Evolutionary conservation across 64 coral and sea anemone genomes (phyloP), one percentile per base, ranked within the genome.

Genomic region (Montipora efflorescens): DNA sequence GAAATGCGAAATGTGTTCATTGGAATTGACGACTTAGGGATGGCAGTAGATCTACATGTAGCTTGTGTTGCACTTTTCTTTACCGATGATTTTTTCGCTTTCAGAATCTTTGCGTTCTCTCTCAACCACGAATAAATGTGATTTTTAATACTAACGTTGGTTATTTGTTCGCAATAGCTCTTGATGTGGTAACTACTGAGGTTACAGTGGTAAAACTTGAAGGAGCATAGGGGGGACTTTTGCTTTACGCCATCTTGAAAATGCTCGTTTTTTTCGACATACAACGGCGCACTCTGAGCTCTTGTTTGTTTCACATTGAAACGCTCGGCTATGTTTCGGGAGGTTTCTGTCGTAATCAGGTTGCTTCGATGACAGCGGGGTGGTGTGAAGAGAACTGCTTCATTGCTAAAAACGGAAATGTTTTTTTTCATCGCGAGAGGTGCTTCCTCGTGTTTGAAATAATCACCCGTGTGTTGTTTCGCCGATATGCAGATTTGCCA

Each of bases 151-250:
- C 14, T 47, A 21, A 44, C 59, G 74, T 92, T 48, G 18, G 90
- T 92, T 10, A 92, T 82, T 62, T 85, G 81, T 61, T 92, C 55
- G 20, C 90, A 66, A 36, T 92, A 92, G 74, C 59, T 84, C 21
- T 66, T 78, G 36, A 92, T 92, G 45, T 84, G 75, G 55, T 77
- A 59, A 0, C 25, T 23, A 47, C 71, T 48, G 59, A 75, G 20
- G 9, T 53, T 76, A 5, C 59, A 85, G 20, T 85, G 80, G 74
- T 66, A 47, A 57, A 92, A 92, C 44, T 84, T 64, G 22, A 85
- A 83, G 0, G 81, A 77, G 43, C 2, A 62, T 21, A 7, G 66
- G 13, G 67, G 47, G 15, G 19, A 62, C 46, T 44, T 47, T 5
- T 68, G 18, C 8, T 48, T 86, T 72, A 46, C 82, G 64, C 82